Conservation (phyloP, 1,140 invertebrate species). For the Drosophila pseudoananassae region DNA sequence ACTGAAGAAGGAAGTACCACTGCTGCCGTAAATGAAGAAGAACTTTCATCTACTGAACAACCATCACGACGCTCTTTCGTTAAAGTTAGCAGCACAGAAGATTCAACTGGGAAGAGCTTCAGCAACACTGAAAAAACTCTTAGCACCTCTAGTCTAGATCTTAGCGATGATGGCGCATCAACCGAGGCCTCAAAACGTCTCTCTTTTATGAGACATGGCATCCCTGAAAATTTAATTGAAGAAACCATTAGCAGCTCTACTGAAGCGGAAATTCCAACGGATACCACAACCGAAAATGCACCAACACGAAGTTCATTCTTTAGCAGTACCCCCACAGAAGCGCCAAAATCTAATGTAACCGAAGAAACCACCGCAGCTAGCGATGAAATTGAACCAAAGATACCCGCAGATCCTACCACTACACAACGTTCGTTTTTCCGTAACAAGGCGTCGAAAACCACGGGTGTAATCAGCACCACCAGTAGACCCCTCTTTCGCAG, state of each 20-base stretch:
- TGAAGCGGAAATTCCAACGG: background rate
- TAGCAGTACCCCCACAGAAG: constrained; percentile 7
- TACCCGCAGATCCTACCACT: constrained; percentile 13
- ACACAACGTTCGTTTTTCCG: constrained; percentile 23
- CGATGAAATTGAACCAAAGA: constrained; percentile 2
- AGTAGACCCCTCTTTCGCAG: constrained; percentile 21
- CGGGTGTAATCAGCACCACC: constrained; percentile 22
- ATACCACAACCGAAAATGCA: constrained; percentile 8
- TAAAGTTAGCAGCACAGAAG: constrained; percentile 4
- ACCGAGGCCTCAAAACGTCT: constrained; percentile 1
- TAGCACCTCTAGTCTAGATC: background rate
- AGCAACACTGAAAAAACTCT: constrained; percentile 1
- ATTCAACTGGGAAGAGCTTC: background rate
- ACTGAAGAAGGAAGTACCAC: background rate
- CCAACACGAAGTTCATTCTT: constrained; percentile 14
- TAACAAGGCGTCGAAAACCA: constrained; percentile 5
- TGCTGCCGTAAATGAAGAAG: background rate
- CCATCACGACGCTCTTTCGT: constrained; percentile 14
- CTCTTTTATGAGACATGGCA: constrained; percentile 6
- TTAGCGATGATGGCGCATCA: background rate
- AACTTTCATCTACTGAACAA: background rate
- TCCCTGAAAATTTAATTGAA: background rate
- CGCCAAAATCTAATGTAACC: background rate
- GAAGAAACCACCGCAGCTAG: background rate
- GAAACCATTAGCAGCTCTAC: background rate